Conservation (phyloP, 30 jellyfish, hydroid and myxozoan genomes). For the Haliclystus octoradiatus region DNA sequence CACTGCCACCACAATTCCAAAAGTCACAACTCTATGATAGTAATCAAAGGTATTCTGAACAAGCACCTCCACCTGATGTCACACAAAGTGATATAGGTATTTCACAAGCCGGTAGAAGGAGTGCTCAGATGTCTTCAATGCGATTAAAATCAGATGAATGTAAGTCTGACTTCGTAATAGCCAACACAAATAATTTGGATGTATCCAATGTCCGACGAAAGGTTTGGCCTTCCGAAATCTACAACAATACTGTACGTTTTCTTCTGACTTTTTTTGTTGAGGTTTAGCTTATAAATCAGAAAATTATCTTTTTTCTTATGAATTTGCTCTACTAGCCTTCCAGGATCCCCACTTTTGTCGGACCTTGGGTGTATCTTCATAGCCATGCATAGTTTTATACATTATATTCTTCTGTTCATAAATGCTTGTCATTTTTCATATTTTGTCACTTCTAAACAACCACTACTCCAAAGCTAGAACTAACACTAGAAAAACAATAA, state of each 20-base stretch:
- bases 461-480: no score
- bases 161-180: background rate
- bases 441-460: no score
- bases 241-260: no score
- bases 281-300: background rate
- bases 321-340: background rate
- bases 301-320: background rate
- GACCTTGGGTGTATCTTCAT: no score
- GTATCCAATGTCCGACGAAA: constrained; percentile 4
- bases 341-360: no score
- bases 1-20: constrained; percentile 11
- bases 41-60: constrained; percentile 21
- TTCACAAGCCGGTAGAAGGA: constrained; percentile 47
- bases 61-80: constrained; percentile 95
- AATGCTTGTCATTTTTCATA: no score
- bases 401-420: no score
- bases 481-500: no score
- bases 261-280: no score
- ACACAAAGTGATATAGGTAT: constrained; percentile 56
- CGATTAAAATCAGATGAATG: constrained; percentile 50
- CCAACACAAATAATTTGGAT: no score
- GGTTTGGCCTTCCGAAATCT: no score
- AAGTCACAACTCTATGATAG: background rate
- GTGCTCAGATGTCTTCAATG: constrained; percentile 73
- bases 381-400: no score